Conservation (phyloP, 2,113 vertebrate genomes). For the Caracal caracal region DNA sequence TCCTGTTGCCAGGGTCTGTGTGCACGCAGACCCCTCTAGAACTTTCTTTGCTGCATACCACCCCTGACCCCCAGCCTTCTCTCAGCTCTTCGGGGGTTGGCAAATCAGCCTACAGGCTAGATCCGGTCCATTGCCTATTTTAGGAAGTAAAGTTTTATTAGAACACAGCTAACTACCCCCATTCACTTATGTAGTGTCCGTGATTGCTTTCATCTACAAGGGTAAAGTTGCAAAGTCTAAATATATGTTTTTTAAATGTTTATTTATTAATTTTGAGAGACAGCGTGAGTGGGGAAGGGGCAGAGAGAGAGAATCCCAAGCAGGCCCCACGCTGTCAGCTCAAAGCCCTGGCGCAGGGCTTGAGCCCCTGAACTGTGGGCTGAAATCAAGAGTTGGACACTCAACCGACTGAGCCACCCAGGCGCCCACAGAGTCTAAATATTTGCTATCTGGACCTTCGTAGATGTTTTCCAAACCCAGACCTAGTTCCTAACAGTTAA, state of each 20-base stretch:
- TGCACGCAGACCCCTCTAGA: background rate
- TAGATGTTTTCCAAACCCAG: background rate
- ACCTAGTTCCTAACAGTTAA: background rate
- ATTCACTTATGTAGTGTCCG: rapidly evolving
- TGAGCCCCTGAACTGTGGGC: too few relatives aligned
- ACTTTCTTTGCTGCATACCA: background rate
- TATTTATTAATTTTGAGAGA: too few relatives aligned
- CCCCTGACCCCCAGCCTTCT: background rate
- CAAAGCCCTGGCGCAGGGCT: too few relatives aligned
- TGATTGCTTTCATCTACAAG: background rate
- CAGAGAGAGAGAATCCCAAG: too few relatives aligned
- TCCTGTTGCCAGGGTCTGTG: background rate
- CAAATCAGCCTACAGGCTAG: background rate
- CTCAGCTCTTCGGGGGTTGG: background rate
- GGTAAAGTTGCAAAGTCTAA: background rate
- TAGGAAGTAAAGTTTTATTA: background rate
- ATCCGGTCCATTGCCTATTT: background rate
- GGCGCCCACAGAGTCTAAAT: background rate
- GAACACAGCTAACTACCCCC: background rate
- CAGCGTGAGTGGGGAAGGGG: too few relatives aligned
- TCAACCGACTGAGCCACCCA: too few relatives aligned
- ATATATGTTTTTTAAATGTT: too few relatives aligned
- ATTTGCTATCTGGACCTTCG: background rate
- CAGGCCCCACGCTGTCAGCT: too few relatives aligned
- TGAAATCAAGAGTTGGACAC: too few relatives aligned